Conservation (phyloP, 2,113 vertebrate genomes). For the Pluvianellus socialis region DNA sequence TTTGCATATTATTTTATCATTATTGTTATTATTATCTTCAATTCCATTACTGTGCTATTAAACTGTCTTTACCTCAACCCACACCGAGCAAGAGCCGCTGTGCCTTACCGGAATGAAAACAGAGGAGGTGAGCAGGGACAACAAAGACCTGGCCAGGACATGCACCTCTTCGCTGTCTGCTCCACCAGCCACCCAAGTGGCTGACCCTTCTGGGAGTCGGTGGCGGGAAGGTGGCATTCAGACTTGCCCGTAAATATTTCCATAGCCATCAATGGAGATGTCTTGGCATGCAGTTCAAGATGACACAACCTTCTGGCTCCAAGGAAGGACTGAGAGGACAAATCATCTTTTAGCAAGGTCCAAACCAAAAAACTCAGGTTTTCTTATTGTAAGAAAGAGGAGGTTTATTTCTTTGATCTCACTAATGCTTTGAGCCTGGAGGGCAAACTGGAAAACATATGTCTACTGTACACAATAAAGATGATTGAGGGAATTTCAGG, state of each 20-base stretch:
- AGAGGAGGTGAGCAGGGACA: background rate
- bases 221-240: background rate
- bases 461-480: background rate
- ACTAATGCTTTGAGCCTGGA: background rate
- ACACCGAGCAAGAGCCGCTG: background rate
- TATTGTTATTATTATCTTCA: background rate
- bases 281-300: background rate
- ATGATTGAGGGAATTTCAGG: background rate
- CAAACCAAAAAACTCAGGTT: background rate
- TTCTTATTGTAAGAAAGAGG: background rate
- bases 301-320: background rate
- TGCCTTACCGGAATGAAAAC: background rate
- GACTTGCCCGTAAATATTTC: background rate
- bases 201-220: background rate
- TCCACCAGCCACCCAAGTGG: background rate
- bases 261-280: background rate
- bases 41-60: background rate
- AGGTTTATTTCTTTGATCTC: background rate
- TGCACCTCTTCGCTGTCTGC: background rate
- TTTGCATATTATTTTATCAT: background rate
- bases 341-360: background rate
- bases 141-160: rapidly evolving
- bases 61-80: background rate
- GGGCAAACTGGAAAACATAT: background rate
- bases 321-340: background rate